A percentile compares a stretch with the other conserved stretches of the same genome.
Conservation (phyloP, 2,888 invertebrate species). For the Trichopria drosophilae region DNA sequence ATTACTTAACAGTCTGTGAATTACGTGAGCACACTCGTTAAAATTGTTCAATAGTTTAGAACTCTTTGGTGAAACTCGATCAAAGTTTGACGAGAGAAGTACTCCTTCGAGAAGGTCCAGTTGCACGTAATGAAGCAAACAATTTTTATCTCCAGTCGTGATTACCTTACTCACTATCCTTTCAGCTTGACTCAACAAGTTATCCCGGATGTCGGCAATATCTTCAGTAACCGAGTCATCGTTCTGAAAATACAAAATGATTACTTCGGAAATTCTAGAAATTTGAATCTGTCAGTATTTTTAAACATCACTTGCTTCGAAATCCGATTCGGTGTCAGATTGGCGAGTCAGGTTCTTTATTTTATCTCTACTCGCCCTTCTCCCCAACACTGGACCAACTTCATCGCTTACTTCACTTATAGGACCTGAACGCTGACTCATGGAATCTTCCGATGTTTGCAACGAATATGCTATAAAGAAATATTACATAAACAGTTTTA, state of each 20-base stretch:
- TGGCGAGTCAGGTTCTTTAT: slow-evolving; percentile 61
- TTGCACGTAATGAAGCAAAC: slow-evolving; percentile 75
- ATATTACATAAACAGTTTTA: not conserved
- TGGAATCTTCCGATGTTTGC: slow-evolving; percentile 68
- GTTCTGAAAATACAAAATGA: slow-evolving; percentile 61
- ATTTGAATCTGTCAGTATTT: not conserved
- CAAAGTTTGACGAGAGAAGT: slow-evolving; percentile 62
- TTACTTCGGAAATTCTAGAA: not conserved
- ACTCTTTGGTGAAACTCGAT: slow-evolving; percentile 59
- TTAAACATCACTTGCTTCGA: slow-evolving; percentile 61
- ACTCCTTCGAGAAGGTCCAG: slow-evolving; percentile 74
- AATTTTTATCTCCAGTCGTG: slow-evolving; percentile 73
- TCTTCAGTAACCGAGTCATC: slow-evolving; percentile 69
- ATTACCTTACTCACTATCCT: slow-evolving; percentile 65
- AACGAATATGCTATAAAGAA: slow-evolving; percentile 47
- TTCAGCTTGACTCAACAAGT: slow-evolving; percentile 71
- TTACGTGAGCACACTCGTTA: slow-evolving; percentile 69
- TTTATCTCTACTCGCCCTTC: slow-evolving; percentile 66
- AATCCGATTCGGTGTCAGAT: slow-evolving; percentile 76
- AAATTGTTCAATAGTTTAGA: slow-evolving; percentile 72
- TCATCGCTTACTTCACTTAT: slow-evolving; percentile 71
- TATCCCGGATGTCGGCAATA: slow-evolving; percentile 72
- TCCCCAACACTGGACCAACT: slow-evolving; percentile 64
- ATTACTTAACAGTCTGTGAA: slow-evolving; percentile 74
- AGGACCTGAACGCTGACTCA: slow-evolving; percentile 66